These are phyloP conservation scores for Phymastichus coffea DNA, from an alignment of 1,140 invertebrate genomes.

Conservation along the genomic window DNA sequence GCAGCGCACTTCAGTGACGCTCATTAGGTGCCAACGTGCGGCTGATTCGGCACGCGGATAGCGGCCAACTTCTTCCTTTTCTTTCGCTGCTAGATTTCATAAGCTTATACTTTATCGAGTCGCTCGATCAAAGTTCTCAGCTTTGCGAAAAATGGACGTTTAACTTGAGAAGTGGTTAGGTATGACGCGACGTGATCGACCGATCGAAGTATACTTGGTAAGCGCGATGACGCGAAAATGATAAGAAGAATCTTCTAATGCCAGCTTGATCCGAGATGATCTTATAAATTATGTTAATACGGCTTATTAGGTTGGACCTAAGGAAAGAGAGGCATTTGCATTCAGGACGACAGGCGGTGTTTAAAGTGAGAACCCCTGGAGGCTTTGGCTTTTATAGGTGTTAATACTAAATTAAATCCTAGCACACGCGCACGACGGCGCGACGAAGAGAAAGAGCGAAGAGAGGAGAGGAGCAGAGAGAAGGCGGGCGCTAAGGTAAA, in stretches of 20 bases:
- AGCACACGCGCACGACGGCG: constrained; percentile 22
- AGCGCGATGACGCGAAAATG: too few species aligned
- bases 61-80: too few species aligned
- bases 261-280: too few species aligned
- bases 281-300: constrained; percentile 5
- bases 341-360: not conserved
- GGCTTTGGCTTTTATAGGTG: constrained; percentile 23
- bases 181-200: too few species aligned
- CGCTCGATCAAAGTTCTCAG: too few species aligned
- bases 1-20: constrained; percentile 5
- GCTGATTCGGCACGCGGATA: too few species aligned
- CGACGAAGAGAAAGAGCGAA: not conserved
- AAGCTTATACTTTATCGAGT: too few species aligned
- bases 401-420: constrained; percentile 38
- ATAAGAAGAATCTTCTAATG: too few species aligned
- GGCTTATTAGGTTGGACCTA: constrained; percentile 3
- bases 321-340: constrained; percentile 12
- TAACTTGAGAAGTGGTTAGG: too few species aligned
- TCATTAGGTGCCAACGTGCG: constrained; percentile 2
- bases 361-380: constrained; percentile 31
- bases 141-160: too few species aligned
- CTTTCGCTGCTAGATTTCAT: too few species aligned
- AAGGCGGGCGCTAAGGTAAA: constrained; percentile 29
- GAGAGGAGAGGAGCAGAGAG: constrained; percentile 32
- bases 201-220: too few species aligned